Conservation (phyloP, 2,797 vertebrate species). For the Ptychadena robeensis region DNA sequence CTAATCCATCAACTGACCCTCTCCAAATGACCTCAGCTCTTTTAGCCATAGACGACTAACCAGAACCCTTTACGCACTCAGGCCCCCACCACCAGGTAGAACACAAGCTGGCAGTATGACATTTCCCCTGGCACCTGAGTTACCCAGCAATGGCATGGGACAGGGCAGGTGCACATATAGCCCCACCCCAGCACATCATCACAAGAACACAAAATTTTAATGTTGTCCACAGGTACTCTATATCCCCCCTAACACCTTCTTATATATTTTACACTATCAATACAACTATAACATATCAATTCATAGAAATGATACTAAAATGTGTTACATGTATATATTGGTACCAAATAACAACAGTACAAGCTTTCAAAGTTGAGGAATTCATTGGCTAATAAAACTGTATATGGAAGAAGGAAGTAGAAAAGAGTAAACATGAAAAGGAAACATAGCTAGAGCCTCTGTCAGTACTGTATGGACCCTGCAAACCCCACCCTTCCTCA, state of each 20-base stretch:
- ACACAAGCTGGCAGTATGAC: too few species aligned
- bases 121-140: too few species aligned
- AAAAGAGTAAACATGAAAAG: neutral
- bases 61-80: too few species aligned
- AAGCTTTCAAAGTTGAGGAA: neutral
- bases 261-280: neutral
- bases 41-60: too few species aligned
- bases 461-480: neutral
- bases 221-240: neutral
- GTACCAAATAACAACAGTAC: neutral
- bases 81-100: too few species aligned
- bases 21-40: too few species aligned
- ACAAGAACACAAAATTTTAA: too few species aligned
- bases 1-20: too few species aligned
- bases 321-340: neutral
- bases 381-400: neutral
- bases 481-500: conserved; percentile 7
- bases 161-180: too few species aligned
- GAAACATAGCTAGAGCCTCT: neutral
- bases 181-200: too few species aligned
- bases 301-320: neutral
- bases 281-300: neutral
- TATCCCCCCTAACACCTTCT: neutral
- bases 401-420: neutral
- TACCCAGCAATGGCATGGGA: too few species aligned